Evolutionary conservation across 2,888 invertebrate genomes (phyloP).

Genomic region (Trilocha varians): DNA sequence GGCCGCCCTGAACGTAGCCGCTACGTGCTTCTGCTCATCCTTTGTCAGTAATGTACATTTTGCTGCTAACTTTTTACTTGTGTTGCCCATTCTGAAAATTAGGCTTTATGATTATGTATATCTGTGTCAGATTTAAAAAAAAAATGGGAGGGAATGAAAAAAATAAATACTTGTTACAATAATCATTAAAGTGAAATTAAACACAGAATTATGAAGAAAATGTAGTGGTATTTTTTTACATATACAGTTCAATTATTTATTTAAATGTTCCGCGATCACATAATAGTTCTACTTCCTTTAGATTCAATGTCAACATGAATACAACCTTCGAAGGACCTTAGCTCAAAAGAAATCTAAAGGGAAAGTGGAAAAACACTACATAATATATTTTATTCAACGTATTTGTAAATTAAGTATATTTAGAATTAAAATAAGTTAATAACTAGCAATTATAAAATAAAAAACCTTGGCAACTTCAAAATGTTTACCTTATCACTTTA

Average conservation of each 20-base stretch:
- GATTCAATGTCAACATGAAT: background rate
- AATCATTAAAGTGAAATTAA: too few species aligned
- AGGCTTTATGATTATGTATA: constrained; percentile 1
- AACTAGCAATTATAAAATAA: too few species aligned
- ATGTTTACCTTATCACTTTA: constrained; percentile 7
- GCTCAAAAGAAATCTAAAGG: background rate
- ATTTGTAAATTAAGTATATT: too few species aligned
- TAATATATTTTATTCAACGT: too few species aligned
- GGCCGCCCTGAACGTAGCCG: constrained; percentile 74
- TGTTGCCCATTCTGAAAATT: constrained; percentile 69
- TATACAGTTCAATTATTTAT: too few species aligned
- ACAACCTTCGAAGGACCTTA: background rate
- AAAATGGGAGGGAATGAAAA: too few species aligned
- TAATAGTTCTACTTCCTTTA: background rate
- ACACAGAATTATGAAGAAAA: too few species aligned
- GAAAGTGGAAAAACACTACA: background rate
- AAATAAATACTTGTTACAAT: too few species aligned
- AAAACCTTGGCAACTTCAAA: too few species aligned
- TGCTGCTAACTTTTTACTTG: constrained; percentile 77
- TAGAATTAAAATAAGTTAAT: too few species aligned
- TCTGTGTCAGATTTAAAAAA: too few species aligned
- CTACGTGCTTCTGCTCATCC: constrained; percentile 77
- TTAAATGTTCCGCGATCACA: background rate
- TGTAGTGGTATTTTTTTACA: too few species aligned
- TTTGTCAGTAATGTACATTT: constrained; percentile 76